Evolutionary conservation across 2,113 vertebrate species (phyloP).

Genomic region (Bufo bufo): DNA sequence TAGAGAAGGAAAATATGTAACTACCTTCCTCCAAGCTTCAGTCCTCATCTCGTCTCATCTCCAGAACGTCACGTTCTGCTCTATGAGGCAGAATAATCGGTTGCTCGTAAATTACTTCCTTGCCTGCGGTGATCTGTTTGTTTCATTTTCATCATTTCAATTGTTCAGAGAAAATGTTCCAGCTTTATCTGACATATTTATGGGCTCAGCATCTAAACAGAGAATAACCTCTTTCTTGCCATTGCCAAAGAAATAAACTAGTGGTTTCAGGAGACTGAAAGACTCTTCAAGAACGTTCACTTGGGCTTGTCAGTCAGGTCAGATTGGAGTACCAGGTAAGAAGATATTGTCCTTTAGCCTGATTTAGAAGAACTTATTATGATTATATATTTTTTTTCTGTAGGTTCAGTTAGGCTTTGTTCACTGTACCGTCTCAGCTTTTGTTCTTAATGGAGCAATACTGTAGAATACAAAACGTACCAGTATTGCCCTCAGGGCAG

Average conservation of each 20-base stretch:
- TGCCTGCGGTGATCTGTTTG: background rate
- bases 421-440: no score
- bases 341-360: background rate
- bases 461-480: no score
- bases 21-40: background rate
- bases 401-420: no score
- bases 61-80: background rate
- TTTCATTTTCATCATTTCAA: background rate
- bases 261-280: background rate
- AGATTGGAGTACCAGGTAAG: background rate
- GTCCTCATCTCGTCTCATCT: background rate
- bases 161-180: background rate
- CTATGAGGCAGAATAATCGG: background rate
- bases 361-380: background rate
- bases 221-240: background rate
- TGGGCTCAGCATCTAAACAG: background rate
- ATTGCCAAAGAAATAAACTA: background rate
- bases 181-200: background rate
- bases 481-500: no score
- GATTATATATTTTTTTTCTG: background rate
- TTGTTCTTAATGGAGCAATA: background rate
- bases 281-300: background rate
- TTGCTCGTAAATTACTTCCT: background rate
- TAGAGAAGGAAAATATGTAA: background rate
- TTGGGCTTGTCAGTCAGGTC: background rate